phyloP scores from a whole-genome alignment of 2,888 invertebrate genomes.

The Hypomecis atomaria region DNA sequence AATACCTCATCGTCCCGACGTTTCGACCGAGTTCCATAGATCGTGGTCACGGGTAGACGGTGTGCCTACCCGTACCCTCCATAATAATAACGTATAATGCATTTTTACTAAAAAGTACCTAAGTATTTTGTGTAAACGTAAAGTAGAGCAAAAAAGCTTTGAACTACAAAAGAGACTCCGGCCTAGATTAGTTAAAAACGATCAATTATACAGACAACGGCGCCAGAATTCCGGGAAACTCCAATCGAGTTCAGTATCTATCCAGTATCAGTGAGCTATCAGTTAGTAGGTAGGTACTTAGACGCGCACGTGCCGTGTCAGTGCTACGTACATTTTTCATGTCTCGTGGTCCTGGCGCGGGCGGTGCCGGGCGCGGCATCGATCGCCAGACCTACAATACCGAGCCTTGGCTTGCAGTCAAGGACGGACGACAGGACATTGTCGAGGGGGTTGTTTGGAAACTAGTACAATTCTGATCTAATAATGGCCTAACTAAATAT shows the following conservation, averaged over 20 bases:
- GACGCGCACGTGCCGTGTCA: constrained; percentile 19
- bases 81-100: too few species aligned
- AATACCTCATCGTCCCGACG: too few species aligned
- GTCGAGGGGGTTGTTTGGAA: neutral
- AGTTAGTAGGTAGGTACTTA: constrained; percentile 3
- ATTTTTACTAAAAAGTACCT: too few species aligned
- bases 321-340: constrained; percentile 57
- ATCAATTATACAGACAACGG: constrained; percentile 1
- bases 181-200: neutral
- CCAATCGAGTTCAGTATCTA: neutral
- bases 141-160: neutral
- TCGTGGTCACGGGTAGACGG: too few species aligned
- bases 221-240: constrained; percentile 6
- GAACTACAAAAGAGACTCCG: neutral
- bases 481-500: too few species aligned
- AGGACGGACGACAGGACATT: constrained; percentile 23
- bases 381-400: constrained; percentile 60
- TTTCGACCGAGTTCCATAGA: too few species aligned
- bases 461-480: neutral
- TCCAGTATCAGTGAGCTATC: constrained; percentile 4
- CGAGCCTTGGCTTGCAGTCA: constrained; percentile 26
- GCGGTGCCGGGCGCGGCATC: constrained; percentile 75
- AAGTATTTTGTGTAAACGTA: neutral
- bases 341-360: constrained; percentile 70
- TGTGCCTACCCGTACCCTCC: too few species aligned